Conservation (phyloP, 2,888 invertebrate species). For the Cephonodes hylas region DNA sequence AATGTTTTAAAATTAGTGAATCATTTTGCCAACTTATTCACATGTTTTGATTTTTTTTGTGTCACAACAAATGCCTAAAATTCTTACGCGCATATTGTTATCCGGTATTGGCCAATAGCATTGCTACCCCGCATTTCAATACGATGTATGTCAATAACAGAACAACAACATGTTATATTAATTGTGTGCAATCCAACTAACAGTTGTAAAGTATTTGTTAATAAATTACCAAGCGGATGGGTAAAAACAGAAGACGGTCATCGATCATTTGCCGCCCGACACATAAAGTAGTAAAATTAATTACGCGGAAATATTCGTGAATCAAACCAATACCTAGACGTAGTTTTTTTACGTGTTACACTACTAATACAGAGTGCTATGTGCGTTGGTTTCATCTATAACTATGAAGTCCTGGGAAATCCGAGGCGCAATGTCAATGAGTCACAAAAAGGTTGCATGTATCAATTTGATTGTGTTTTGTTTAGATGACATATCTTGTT, state of each 20-base stretch:
- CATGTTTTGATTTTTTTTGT: not conserved
- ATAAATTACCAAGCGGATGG: slow-evolving; percentile 10
- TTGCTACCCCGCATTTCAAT: slow-evolving; percentile 1
- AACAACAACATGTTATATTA: not conserved
- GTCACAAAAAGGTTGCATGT: not conserved
- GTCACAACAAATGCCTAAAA: not conserved
- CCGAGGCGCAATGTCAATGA: not conserved
- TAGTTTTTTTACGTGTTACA: not conserved
- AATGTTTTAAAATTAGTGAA: no score
- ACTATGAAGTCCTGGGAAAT: not conserved
- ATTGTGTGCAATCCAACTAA: slow-evolving; percentile 6
- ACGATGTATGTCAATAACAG: not conserved
- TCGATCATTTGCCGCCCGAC: not conserved
- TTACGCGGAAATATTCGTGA: not conserved
- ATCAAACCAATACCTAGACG: not conserved
- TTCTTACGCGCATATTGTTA: not conserved
- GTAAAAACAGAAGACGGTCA: not conserved
- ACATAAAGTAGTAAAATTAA: not conserved
- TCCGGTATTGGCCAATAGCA: not conserved
- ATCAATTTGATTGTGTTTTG: not conserved
- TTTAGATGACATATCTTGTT: no score
- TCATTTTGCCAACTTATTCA: no score
- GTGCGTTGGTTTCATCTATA: not conserved
- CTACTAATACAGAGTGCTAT: not conserved
- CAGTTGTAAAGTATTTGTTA: slow-evolving; percentile 9